A percentile compares a stretch with the other conserved stretches of the same genome.
phyloP scores from a whole-genome alignment of 2,888 invertebrate species.

The Drosophila buzzatii region DNA sequence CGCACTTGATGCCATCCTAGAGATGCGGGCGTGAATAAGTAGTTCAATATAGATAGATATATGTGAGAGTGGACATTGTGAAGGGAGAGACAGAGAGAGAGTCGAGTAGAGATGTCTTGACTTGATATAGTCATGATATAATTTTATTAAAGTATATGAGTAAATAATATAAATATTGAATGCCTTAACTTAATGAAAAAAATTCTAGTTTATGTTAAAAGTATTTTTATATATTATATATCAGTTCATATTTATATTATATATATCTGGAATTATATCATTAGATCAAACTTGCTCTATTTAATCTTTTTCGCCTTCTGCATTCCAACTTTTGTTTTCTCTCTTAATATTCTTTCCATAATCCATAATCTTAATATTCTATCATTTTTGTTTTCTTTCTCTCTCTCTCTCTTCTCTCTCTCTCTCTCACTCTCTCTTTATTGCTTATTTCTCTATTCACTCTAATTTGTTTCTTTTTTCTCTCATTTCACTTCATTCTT shows the following conservation, averaged over 20 bases:
- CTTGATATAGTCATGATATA: background rate
- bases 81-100: background rate
- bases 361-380: no score
- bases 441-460: background rate
- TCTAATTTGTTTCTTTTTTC: background rate
- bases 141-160: background rate
- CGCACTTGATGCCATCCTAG: constrained; percentile 28
- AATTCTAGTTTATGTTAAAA: background rate
- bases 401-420: no score
- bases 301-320: background rate
- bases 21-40: constrained; percentile 52
- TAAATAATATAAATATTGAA: background rate
- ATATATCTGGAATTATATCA: no score
- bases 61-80: background rate
- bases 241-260: no score
- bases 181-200: background rate
- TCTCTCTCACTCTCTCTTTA: no score
- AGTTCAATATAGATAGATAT: background rate
- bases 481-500: background rate
- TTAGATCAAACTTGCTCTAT: no score
- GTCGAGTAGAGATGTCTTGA: background rate
- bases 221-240: background rate
- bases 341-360: no score
- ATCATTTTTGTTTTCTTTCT: no score
- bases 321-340: background rate